Percentiles rank a stretch among this genome's conserved stretches.
Conservation (phyloP, 2,888 invertebrate species). For the Ophion ventricosus region DNA sequence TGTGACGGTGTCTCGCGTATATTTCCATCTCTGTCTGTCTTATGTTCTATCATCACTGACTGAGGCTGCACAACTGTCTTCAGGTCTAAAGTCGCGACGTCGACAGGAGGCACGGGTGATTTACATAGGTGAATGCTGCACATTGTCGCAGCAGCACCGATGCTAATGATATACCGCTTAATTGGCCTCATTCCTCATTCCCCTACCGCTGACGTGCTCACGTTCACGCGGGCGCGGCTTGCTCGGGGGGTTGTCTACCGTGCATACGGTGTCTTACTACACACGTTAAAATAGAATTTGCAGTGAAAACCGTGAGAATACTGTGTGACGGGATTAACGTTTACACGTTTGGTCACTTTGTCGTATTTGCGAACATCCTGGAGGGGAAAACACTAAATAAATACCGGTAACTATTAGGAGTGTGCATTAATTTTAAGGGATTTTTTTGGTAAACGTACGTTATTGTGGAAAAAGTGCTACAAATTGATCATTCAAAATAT, state of each 20-base stretch:
- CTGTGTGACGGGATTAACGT: background rate
- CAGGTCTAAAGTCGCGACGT: conserved; percentile 50
- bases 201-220: conserved; percentile 43
- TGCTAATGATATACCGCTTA: conserved; percentile 81
- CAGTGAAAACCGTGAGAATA: conserved; percentile 24
- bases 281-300: conserved; percentile 53
- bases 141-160: conserved; percentile 77
- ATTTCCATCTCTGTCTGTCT: conserved; percentile 12
- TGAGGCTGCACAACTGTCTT: conserved; percentile 46
- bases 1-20: background rate
- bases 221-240: conserved; percentile 52
- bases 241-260: conserved; percentile 39
- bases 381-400: background rate
- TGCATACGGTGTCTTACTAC: conserved; percentile 11
- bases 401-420: conserved; percentile 10
- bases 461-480: too few relatives aligned
- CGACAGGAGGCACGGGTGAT: conserved; percentile 75
- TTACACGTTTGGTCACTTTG: conserved; percentile 7
- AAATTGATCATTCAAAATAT: too few relatives aligned
- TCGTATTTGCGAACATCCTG: conserved; percentile 2
- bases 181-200: conserved; percentile 81
- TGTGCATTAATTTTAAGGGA: too few relatives aligned
- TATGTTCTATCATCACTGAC: conserved; percentile 17
- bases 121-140: conserved; percentile 76
- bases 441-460: too few relatives aligned